These are phyloP conservation scores for Pachymerium ferrugineum DNA, from an alignment of 2,888 invertebrate genomes.

Conservation along the genomic window DNA sequence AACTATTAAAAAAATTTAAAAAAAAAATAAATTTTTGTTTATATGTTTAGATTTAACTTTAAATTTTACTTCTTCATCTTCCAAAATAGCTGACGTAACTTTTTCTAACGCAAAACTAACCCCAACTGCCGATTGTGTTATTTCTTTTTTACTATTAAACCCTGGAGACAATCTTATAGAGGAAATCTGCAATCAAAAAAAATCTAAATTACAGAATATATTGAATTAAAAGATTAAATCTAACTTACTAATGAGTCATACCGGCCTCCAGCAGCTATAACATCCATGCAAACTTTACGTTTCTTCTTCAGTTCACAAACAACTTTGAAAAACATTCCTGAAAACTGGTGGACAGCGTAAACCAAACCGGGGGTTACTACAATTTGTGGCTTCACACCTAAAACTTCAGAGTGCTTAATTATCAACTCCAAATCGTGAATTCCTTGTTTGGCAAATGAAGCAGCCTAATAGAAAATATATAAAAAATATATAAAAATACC, in stretches of 20 bases:
- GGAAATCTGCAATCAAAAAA: not conserved
- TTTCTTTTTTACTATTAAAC: conserved; percentile 28
- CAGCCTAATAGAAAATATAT: conserved; percentile 51
- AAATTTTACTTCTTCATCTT: conserved; percentile 35
- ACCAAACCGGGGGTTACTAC: conserved; percentile 58
- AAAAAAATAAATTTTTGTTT: not conserved
- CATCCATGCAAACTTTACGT: conserved; percentile 56
- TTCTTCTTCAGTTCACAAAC: conserved; percentile 57
- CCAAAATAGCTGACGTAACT: conserved; percentile 43
- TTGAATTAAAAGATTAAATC: not conserved
- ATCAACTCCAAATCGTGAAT: conserved; percentile 69
- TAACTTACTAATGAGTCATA: conserved; percentile 69
- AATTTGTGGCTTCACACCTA: conserved; percentile 65
- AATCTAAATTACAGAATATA: not conserved
- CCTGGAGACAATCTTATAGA: not conserved
- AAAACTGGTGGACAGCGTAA: conserved; percentile 59
- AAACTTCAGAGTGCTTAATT: conserved; percentile 61
- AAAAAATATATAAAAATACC: not conserved
- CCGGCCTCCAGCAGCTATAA: conserved; percentile 82
- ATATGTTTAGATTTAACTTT: not conserved
- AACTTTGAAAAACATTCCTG: conserved; percentile 64
- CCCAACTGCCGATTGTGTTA: conserved; percentile 45
- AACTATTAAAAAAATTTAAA: conserved; percentile 32
- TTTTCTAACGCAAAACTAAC: conserved; percentile 49
- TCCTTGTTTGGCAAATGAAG: conserved; percentile 62